A percentile compares a stretch with the other conserved stretches of the same genome.
Evolutionary conservation across 2,888 invertebrate species (phyloP).

Genomic region (Lasius platythorax): DNA sequence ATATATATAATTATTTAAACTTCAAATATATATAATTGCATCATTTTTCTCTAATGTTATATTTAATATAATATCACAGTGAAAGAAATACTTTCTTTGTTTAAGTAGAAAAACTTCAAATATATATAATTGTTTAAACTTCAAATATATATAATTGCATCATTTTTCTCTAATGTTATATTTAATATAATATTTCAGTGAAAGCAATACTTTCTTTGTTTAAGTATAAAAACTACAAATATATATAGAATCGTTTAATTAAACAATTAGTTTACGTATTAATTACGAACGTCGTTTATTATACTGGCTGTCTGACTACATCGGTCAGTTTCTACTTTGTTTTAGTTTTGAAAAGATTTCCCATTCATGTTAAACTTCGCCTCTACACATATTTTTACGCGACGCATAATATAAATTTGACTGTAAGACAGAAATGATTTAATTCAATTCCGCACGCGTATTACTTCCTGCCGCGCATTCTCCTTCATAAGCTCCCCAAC

Average conservation of each 20-base stretch:
- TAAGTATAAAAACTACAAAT: not conserved
- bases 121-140: not conserved
- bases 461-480: slow-evolving; percentile 42
- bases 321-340: not conserved
- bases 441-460: slow-evolving; percentile 48
- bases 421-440: slow-evolving; percentile 26
- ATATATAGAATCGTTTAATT: slow-evolving; percentile 4
- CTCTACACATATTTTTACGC: not conserved
- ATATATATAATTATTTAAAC: not conserved
- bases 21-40: no score
- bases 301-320: not conserved
- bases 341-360: not conserved
- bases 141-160: not conserved
- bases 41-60: not conserved
- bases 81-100: not conserved
- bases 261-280: not conserved
- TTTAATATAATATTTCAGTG: not conserved
- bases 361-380: not conserved
- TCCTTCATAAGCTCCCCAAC: slow-evolving; percentile 54
- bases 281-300: not conserved
- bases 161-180: not conserved
- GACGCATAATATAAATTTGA: slow-evolving; percentile 28
- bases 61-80: not conserved
- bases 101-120: not conserved
- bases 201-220: not conserved